Evolutionary conservation across 2,113 vertebrate genomes (phyloP).

Genomic region (Tragelaphus imberbis): DNA sequence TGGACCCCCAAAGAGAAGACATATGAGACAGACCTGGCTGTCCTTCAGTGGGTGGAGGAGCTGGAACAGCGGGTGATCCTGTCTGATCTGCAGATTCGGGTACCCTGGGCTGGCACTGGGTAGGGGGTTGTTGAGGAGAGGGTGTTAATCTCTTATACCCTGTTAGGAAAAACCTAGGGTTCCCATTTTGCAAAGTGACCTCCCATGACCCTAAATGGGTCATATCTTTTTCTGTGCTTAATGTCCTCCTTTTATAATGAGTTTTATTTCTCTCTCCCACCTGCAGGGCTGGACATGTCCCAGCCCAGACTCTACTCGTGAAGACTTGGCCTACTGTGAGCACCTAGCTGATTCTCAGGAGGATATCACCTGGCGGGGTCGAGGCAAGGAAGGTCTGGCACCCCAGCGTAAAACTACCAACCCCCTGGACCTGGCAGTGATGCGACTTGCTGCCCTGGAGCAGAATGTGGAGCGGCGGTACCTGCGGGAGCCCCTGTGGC

Average conservation of each 20-base stretch:
- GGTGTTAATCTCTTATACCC: neutral
- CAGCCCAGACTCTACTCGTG: constrained; percentile 88
- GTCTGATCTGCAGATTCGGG: constrained; percentile 93
- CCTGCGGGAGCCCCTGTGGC: constrained; percentile 94
- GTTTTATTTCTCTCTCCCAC: neutral
- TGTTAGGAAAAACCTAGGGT: neutral
- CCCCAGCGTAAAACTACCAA: constrained; percentile 86
- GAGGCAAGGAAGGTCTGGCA: constrained; percentile 85
- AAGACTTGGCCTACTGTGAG: constrained; percentile 91
- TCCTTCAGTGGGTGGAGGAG: constrained; percentile 94
- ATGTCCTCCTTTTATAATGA: neutral
- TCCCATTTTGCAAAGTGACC: neutral
- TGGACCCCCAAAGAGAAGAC: constrained; percentile 88
- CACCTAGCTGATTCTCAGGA: constrained; percentile 87
- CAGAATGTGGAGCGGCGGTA: constrained; percentile 94
- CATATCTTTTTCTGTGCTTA: neutral
- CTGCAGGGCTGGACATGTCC: constrained; percentile 89
- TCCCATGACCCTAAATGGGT: neutral
- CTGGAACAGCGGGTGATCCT: constrained; percentile 91
- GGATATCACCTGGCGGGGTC: constrained; percentile 87
- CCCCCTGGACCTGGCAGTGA: constrained; percentile 91
- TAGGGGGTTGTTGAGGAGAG: neutral
- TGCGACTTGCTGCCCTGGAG: constrained; percentile 89
- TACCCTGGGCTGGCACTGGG: constrained; percentile 52
- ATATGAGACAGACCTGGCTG: constrained; percentile 85